phyloP scores from a whole-genome alignment of 2,888 invertebrate genomes.

The Oxyscelio sp. region DNA sequence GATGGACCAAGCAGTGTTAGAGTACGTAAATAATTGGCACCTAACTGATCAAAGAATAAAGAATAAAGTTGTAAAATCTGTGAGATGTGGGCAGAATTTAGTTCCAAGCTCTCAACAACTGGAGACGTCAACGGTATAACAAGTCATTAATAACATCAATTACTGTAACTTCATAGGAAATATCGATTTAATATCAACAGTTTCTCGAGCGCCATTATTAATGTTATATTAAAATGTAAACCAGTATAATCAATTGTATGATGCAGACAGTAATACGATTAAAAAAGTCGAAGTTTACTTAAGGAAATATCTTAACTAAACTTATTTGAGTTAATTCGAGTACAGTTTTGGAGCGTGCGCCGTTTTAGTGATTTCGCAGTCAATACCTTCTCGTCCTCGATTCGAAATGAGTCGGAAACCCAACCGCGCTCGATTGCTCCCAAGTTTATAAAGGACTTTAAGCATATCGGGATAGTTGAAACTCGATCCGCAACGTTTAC shows the following conservation, averaged over 20 bases:
- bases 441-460: slow-evolving; percentile 70
- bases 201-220: too few species aligned
- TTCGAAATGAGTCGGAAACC: slow-evolving; percentile 68
- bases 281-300: slow-evolving; percentile 27
- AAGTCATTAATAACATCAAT: too few species aligned
- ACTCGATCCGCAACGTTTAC: slow-evolving; percentile 69
- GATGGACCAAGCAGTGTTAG: too few species aligned
- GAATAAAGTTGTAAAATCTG: too few species aligned
- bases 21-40: too few species aligned
- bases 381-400: slow-evolving; percentile 49
- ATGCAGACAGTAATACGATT: slow-evolving; percentile 22
- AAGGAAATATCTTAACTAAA: slow-evolving; percentile 52
- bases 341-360: slow-evolving; percentile 50
- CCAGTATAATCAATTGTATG: slow-evolving; percentile 23
- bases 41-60: too few species aligned
- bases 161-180: too few species aligned
- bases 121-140: too few species aligned
- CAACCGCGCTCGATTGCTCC: slow-evolving; percentile 60
- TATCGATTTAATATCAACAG: too few species aligned
- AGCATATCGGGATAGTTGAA: slow-evolving; percentile 65
- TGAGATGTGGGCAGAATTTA: too few species aligned
- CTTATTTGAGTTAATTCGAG: slow-evolving; percentile 58
- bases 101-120: too few species aligned
- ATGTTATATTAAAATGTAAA: too few species aligned
- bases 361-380: slow-evolving; percentile 64